These are phyloP conservation scores for Lepilemur ruficaudatus DNA, from an alignment of 2,797 vertebrate genomes.

Conservation along the genomic window DNA sequence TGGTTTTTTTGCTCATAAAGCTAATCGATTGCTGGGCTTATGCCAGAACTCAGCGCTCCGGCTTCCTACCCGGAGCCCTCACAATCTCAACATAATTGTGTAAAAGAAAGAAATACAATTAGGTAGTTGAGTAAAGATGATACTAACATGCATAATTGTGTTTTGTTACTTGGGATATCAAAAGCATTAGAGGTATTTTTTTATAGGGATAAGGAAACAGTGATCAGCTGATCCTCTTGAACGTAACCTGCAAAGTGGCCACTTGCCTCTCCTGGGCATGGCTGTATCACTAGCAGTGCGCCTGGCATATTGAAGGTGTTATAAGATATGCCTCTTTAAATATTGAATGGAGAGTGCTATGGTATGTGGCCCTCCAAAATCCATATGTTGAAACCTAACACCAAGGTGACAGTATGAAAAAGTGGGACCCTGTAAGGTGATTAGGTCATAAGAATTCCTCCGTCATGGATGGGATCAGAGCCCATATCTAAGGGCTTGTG, in stretches of 20 bases:
- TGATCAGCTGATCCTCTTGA: too few species aligned
- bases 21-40: not conserved
- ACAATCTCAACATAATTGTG: not conserved
- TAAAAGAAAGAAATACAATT: not conserved
- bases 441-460: not conserved
- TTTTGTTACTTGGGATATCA: too few species aligned
- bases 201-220: not conserved
- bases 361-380: not conserved
- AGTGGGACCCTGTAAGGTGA: too few species aligned
- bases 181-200: not conserved
- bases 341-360: not conserved
- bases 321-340: not conserved
- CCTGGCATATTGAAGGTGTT: not conserved
- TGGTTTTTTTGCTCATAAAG: not conserved
- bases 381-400: not conserved
- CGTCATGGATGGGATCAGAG: too few species aligned
- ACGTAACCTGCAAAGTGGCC: not conserved
- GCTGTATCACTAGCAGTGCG: too few species aligned
- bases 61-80: not conserved
- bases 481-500: not conserved
- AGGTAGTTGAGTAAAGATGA: not conserved
- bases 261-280: not conserved
- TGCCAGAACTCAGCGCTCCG: not conserved
- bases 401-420: not conserved
- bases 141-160: too few species aligned